These are phyloP conservation scores for Lithophane semibrunnea DNA, from an alignment of 2,888 invertebrate genomes.

Conservation along the genomic window DNA sequence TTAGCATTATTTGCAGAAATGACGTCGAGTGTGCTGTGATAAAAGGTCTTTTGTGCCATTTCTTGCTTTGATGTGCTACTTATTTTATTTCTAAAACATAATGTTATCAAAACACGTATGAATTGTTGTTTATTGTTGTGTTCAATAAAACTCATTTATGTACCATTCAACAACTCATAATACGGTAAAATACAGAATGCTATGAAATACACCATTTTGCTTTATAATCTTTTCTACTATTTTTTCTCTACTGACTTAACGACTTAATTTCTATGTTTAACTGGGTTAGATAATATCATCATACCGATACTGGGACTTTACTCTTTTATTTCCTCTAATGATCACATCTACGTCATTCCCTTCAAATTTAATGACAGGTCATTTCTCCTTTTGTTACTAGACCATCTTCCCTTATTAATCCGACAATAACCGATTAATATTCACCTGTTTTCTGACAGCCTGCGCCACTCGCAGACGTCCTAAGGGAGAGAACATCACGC, in stretches of 20 bases:
- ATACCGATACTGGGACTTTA: neutral
- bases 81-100: neutral
- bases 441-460: constrained; percentile 89
- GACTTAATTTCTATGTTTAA: neutral
- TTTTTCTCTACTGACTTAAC: neutral
- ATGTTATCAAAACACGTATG: neutral
- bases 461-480: constrained; percentile 88
- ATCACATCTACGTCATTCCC: neutral
- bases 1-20: constrained; percentile 15
- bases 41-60: neutral
- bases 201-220: neutral
- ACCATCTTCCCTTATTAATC: constrained; percentile 35
- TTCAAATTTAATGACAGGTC: constrained; percentile 1
- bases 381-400: constrained; percentile 19
- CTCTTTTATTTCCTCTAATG: neutral
- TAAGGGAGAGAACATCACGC: constrained; percentile 89
- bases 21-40: neutral
- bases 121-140: neutral
- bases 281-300: neutral
- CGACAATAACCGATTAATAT: constrained; percentile 42
- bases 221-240: neutral
- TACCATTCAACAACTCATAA: neutral
- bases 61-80: too few relatives aligned
- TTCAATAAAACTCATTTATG: neutral
- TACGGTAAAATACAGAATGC: neutral